phyloP scores from a whole-genome alignment of 1,140 invertebrate genomes.

The Drosophila novamexicana region DNA sequence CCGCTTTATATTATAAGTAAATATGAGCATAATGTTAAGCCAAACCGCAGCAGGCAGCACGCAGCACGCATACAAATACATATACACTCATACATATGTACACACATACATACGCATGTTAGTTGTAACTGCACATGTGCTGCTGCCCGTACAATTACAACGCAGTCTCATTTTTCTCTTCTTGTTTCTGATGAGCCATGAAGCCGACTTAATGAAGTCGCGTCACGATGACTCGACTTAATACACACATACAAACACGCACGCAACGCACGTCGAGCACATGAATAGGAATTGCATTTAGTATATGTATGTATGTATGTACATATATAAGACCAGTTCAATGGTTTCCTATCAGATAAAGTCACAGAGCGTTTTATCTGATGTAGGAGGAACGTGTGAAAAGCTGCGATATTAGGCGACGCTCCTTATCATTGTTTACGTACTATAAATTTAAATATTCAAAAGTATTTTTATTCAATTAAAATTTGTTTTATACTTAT shows the following conservation, averaged over 20 bases:
- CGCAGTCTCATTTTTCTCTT: conserved; percentile 10
- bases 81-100: background rate
- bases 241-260: conserved; percentile 8
- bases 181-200: conserved; percentile 8
- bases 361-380: conserved; percentile 7
- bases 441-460: conserved; percentile 13
- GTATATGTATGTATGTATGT: background rate
- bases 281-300: conserved; percentile 12
- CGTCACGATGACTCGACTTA: conserved; percentile 39
- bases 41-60: background rate
- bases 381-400: background rate
- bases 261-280: conserved; percentile 14
- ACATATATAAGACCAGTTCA: background rate
- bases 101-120: background rate
- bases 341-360: background rate
- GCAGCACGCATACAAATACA: conserved; percentile 1
- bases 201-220: conserved; percentile 1
- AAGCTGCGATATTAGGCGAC: conserved; percentile 10
- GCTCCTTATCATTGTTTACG: conserved; percentile 15
- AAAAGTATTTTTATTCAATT: background rate
- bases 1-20: background rate
- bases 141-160: conserved; percentile 4
- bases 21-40: conserved; percentile 5
- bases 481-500: background rate
- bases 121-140: conserved; percentile 1